Percentiles rank a stretch among this genome's conserved stretches.
Conservation (phyloP, 2,113 vertebrate genomes). For the Podocnemis expansa region DNA sequence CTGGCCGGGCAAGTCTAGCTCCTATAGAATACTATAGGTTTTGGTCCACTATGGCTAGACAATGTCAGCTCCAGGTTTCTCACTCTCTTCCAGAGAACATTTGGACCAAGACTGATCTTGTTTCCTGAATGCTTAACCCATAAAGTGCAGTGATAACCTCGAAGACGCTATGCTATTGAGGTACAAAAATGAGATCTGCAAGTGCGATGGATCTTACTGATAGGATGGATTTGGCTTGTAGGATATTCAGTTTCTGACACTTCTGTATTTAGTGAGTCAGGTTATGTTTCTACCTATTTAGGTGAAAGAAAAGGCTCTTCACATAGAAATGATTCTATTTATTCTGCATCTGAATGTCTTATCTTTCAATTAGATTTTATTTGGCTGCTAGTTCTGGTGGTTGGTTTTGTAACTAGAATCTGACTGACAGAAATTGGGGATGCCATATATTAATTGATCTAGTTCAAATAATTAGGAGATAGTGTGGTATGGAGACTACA, state of each 20-base stretch:
- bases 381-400: too few species aligned
- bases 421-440: too few species aligned
- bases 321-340: too few species aligned
- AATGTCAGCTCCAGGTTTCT: neutral
- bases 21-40: neutral
- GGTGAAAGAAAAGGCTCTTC: too few species aligned
- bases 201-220: neutral
- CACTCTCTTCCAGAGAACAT: rapidly evolving
- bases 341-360: too few species aligned
- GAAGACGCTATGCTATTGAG: neutral
- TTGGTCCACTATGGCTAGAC: neutral
- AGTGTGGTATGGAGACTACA: neutral
- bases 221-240: neutral
- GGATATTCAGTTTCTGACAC: neutral
- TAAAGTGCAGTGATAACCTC: rapidly evolving
- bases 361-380: too few species aligned
- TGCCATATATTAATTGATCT: neutral
- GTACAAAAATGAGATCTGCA: neutral
- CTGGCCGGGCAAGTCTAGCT: neutral
- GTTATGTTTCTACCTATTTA: too few species aligned
- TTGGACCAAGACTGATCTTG: neutral
- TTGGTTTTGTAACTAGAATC: too few species aligned
- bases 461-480: neutral
- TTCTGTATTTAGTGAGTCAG: too few species aligned
- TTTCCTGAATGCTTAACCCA: neutral